A percentile compares a stretch with the other conserved stretches of the same genome.
Conservation (phyloP, 2,888 invertebrate species). For the Agrotis puta region DNA sequence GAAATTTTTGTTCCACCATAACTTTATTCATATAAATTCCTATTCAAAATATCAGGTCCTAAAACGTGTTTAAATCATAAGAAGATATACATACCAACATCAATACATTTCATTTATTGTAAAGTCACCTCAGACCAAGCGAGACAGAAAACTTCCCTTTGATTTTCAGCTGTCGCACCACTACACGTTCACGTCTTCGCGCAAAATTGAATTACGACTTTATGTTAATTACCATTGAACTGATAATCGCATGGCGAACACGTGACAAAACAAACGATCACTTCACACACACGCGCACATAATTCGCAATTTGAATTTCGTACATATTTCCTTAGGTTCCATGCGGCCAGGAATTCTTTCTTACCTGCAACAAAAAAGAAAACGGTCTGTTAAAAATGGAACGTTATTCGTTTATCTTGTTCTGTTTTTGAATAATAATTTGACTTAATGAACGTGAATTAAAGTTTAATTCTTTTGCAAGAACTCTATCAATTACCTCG, state of each 20-base stretch:
- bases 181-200: conserved; percentile 74
- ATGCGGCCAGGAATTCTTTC: conserved; percentile 68
- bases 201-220: conserved; percentile 85
- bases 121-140: conserved; percentile 58
- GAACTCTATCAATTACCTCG: not conserved
- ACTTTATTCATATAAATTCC: conserved; percentile 24
- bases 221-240: conserved; percentile 82
- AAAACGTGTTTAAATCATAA: conserved; percentile 50
- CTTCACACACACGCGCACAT: conserved; percentile 75
- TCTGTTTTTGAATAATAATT: conserved; percentile 54
- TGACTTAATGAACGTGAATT: conserved; percentile 30
- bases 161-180: conserved; percentile 84
- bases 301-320: conserved; percentile 79
- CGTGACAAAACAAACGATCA: conserved; percentile 82
- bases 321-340: conserved; percentile 75
- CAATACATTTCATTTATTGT: conserved; percentile 47
- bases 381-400: conserved; percentile 53
- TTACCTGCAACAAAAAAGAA: conserved; percentile 88
- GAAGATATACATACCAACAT: conserved; percentile 46
- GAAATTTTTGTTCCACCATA: conserved; percentile 9
- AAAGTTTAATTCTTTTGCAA: conserved; percentile 16
- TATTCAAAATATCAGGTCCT: conserved; percentile 29
- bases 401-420: conserved; percentile 49
- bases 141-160: conserved; percentile 74
- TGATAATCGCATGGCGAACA: conserved; percentile 81